Conservation (phyloP, 1,140 invertebrate species). For the Calliopsis andreniformis region DNA sequence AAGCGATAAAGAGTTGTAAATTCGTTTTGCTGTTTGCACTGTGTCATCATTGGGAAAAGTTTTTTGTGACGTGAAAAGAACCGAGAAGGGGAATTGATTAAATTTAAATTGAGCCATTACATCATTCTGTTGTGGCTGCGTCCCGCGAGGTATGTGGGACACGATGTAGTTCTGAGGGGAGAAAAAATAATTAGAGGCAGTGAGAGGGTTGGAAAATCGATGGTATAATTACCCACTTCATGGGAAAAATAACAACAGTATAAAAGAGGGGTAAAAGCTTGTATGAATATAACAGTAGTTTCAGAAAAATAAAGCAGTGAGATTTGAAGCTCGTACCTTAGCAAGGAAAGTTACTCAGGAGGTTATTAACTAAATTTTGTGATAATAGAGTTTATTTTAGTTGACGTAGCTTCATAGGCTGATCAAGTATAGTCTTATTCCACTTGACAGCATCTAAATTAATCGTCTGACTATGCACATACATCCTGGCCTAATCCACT, state of each 20-base stretch:
- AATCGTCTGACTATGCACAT: not conserved
- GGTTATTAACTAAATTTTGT: too few species aligned
- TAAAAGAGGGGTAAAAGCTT: not conserved
- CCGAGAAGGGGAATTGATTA: constrained; percentile 24
- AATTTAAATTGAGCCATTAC: constrained; percentile 51
- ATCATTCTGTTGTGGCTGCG: constrained; percentile 39
- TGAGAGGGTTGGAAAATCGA: constrained; percentile 23
- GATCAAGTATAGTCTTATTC: not conserved
- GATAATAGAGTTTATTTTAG: too few species aligned
- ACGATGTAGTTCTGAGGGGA: constrained; percentile 31
- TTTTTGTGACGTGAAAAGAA: too few species aligned
- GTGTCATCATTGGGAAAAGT: too few species aligned
- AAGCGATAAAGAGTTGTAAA: too few species aligned
- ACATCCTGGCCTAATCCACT: not conserved
- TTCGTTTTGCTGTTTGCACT: too few species aligned
- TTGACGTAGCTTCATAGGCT: too few species aligned
- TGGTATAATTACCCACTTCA: constrained; percentile 7
- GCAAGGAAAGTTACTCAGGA: too few species aligned
- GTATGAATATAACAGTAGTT: not conserved
- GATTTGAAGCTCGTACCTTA: too few species aligned
- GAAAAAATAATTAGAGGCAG: constrained; percentile 15
- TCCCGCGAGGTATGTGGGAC: constrained; percentile 43
- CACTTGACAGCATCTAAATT: too few species aligned
- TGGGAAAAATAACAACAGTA: not conserved
- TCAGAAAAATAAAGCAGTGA: not conserved